Base-by-base conservation (phyloP, 2,113 vertebrate genomes). In the Cololabis saira region DNA sequence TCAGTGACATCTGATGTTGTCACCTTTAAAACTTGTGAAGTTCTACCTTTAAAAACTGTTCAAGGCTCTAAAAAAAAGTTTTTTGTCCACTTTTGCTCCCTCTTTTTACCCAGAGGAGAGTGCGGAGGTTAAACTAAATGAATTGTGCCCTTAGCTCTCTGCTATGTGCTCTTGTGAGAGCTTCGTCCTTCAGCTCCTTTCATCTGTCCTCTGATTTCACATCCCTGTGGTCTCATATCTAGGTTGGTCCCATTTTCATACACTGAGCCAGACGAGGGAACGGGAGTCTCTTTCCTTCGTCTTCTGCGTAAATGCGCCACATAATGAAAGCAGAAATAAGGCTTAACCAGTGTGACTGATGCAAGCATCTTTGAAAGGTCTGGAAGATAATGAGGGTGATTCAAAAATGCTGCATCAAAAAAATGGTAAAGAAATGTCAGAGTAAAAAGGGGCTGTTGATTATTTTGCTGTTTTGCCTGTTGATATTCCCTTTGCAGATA, bases 241-340 rank as follows among this genome's bases (percentile, higher is more conserved):
- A 85, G 91, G 85, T 90, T 90, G 82, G 78, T 82, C 80, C 63
- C 74, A 88, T 87, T 90, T 90, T 77, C 78, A 80, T 82, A 79
- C 33, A 40, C 19, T 33, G 62, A 83, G 67, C 73, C 52, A 42
- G 50, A 59, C 50, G 19, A 82, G 63, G 33, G 51, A 69, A 56
- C 73, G 66, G 71, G 41, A 67, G 44, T 43, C 21, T 9, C 74
- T 70, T 49, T 78, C 69, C 61, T 27, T 27, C 3, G 24, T 27
- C 24, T 27, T 27, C 5, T 75, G 61, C 45, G 59, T 40, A 50
- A 71, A 51, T 13, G 18, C 72, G 48, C 61, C 41, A 64, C 73
- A 60, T 52, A 50, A 53, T 61, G 61, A 72, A 73, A 50, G 50
- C 48, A 64, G 27, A 44, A 71, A 67, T 37, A 57, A 68, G 68